Percentiles rank a stretch among this genome's conserved stretches.
phyloP scores from a whole-genome alignment of 2,113 vertebrate species.

The Dicrurus megarhynchus region DNA sequence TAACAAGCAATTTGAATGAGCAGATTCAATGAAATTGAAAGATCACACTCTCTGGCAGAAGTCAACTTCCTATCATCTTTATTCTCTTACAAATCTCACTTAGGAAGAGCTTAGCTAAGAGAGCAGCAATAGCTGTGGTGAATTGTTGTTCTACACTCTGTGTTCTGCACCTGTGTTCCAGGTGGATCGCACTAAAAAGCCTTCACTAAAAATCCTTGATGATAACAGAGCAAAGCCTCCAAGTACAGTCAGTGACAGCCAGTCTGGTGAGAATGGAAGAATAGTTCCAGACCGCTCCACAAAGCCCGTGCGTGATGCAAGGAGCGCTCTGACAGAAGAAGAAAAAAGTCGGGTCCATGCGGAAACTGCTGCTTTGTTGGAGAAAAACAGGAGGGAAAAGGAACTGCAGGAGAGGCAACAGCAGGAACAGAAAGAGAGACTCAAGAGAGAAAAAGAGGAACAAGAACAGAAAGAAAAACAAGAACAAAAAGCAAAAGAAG shows the following conservation, averaged over 20 bases:
- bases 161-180: conserved; percentile 56
- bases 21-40: not conserved
- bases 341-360: conserved; percentile 79
- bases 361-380: conserved; percentile 74
- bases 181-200: conserved; percentile 94
- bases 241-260: conserved; percentile 60
- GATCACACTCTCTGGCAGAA: not conserved
- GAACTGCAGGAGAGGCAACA: conserved; percentile 75
- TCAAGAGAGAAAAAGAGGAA: conserved; percentile 61
- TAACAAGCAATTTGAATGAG: not conserved
- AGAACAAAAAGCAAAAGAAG: conserved; percentile 68
- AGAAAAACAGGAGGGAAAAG: conserved; percentile 80
- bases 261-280: conserved; percentile 68
- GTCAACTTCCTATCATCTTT: not conserved
- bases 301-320: conserved; percentile 74
- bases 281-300: conserved; percentile 84
- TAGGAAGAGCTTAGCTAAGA: not conserved
- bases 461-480: conserved; percentile 59
- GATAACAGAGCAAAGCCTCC: conserved; percentile 71
- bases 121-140: not conserved
- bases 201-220: conserved; percentile 71
- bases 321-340: conserved; percentile 75
- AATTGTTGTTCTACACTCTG: not conserved
- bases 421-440: conserved; percentile 70
- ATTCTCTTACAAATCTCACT: not conserved